Conservation (phyloP, 1,140 invertebrate species). For the Papilio machaon region DNA sequence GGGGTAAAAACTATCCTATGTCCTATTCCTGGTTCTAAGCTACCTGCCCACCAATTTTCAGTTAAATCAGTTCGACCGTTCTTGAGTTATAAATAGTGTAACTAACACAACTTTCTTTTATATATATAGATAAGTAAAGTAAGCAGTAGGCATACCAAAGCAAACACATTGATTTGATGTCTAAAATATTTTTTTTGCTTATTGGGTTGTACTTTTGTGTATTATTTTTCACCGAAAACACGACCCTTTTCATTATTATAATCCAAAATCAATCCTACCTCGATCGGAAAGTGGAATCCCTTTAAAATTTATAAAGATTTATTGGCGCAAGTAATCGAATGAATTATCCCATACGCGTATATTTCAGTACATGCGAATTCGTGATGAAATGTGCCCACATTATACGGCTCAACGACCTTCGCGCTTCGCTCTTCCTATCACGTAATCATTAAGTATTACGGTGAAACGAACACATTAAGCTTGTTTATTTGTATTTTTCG, state of each 20-base stretch:
- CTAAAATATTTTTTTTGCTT: neutral
- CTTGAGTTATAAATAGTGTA: no score
- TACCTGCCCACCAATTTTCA: no score
- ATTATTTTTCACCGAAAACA: conserved; percentile 4
- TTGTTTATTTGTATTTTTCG: conserved; percentile 2
- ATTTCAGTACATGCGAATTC: neutral
- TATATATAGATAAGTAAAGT: no score
- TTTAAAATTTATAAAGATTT: conserved; percentile 25
- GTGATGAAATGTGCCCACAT: neutral
- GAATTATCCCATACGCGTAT: neutral
- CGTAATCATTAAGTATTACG: neutral
- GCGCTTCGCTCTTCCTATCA: neutral
- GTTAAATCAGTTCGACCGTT: no score
- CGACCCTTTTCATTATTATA: neutral
- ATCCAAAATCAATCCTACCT: conserved; percentile 10
- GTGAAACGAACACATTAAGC: neutral
- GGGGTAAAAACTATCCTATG: no score
- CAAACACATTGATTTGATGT: no score
- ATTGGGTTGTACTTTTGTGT: neutral
- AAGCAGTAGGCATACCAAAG: no score
- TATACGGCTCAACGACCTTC: neutral
- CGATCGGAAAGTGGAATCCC: conserved; percentile 17
- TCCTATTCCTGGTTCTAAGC: no score
- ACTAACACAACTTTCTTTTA: no score
- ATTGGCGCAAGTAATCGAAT: conserved; percentile 24